Evolutionary conservation across 1,140 invertebrate genomes (phyloP), one percentile per base, ranked within the genome.

Genomic region (Mamestra configurata): DNA sequence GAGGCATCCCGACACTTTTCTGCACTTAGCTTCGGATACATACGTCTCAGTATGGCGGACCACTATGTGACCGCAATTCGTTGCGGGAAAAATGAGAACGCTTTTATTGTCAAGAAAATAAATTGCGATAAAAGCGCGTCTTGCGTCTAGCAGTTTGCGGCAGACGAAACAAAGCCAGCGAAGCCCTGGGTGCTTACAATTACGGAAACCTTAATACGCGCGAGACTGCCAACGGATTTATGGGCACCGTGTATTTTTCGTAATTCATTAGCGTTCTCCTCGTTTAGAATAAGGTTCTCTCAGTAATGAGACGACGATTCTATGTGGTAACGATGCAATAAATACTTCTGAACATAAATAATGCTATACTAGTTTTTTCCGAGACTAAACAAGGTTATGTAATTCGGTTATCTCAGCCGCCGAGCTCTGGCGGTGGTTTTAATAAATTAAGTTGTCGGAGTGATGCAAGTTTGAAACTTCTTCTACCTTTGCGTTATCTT

Each of bases 51-150:
- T 81, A 72, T 70, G 66, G 66, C 53, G 79, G 59, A 61, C 66
- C 73, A 82, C 77, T 79, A 80, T 82, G 89, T 88, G 86, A 89
- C 83, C 84, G 85, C 84, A 87, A 89, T 91, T 87, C 72, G 64
- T 85, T 82, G 84, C 77, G 81, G 78, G 87, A 84, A 82, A 87
- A 89, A 87, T 89, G 81, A 82, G 83, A 84, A 81, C 85, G 79
- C 80, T 86, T 86, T 85, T 88, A 87, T 86, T 84, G 83, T 85
- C 84, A 85, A 88, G 85, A 82, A 88, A 87, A 90, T 91, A 91
- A 88, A 92, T 90, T 83, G 85, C 82, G 68, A 80, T 77, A 73
- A 80, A 83, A 80, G 71, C 81, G 77, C 73, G 79, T 77, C 82
- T 78, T 64, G 66, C 83, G 82, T 86, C 75, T 76, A 55, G 75